Conservation (phyloP, 2,888 invertebrate species). For the Tenthredo distinguenda region DNA sequence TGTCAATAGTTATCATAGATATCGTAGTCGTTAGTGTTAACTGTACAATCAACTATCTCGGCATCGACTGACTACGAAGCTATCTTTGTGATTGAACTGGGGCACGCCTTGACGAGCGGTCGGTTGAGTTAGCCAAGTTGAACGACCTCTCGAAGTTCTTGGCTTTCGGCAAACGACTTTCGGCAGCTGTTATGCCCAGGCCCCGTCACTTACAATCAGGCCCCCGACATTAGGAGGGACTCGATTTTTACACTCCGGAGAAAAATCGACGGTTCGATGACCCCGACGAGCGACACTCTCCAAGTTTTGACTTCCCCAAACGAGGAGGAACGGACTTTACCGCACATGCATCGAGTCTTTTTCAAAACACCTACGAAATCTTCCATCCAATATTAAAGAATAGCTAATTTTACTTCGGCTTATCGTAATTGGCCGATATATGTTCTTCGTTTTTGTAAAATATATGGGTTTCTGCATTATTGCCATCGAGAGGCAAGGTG, state of each 20-base stretch:
- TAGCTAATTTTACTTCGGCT: not conserved
- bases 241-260: not conserved
- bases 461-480: not conserved
- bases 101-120: constrained; percentile 50
- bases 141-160: constrained; percentile 40
- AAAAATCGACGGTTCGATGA: constrained; percentile 23
- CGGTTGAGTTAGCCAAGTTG: constrained; percentile 45
- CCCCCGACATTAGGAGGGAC: not conserved
- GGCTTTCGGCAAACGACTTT: constrained; percentile 48
- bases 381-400: not conserved
- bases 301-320: not conserved
- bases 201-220: constrained; percentile 25
- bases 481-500: not conserved
- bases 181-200: constrained; percentile 28
- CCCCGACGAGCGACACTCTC: not conserved
- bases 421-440: not conserved
- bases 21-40: constrained; percentile 39
- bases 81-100: constrained; percentile 48
- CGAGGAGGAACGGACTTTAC: not conserved
- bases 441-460: not conserved
- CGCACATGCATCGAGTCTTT: not conserved
- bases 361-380: not conserved
- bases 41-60: constrained; percentile 43
- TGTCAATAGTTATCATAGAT: constrained; percentile 5
- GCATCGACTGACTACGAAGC: constrained; percentile 26